Percentiles rank a stretch among this genome's conserved stretches.
Evolutionary conservation across 2,888 invertebrate species (phyloP).

Genomic region (Macroteleia sp.): DNA sequence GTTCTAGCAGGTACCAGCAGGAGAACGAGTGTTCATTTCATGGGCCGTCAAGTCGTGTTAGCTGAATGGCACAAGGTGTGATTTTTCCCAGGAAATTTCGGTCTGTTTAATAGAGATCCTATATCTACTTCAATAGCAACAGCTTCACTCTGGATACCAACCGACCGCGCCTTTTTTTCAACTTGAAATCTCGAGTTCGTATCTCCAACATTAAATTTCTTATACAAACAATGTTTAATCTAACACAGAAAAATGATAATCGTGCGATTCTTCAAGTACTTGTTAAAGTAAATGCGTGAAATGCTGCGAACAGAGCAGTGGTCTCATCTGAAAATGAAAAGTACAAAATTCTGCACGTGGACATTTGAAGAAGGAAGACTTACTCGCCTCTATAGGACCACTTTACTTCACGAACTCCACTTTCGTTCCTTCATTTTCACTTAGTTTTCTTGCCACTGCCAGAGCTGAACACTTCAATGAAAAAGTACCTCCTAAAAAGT

Average conservation of each 20-base stretch:
- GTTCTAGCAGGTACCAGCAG: constrained; percentile 47
- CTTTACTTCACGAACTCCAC: constrained; percentile 67
- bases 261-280: constrained; percentile 13
- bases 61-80: constrained; percentile 77
- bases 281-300: constrained; percentile 14
- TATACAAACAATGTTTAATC: not conserved
- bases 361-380: constrained; percentile 72
- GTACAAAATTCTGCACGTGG: constrained; percentile 71
- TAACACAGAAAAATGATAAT: too few relatives aligned
- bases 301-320: constrained; percentile 52
- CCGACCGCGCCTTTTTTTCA: constrained; percentile 36
- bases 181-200: not conserved
- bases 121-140: constrained; percentile 45
- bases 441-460: constrained; percentile 60
- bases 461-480: constrained; percentile 46
- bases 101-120: constrained; percentile 79
- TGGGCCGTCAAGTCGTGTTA: constrained; percentile 81
- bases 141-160: constrained; percentile 16
- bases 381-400: constrained; percentile 68
- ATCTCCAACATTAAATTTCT: not conserved
- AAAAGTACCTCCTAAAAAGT: constrained; percentile 62
- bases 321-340: constrained; percentile 73
- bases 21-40: constrained; percentile 81
- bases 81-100: constrained; percentile 78
- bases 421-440: constrained; percentile 66